These are phyloP conservation scores for Drosophila oshimai DNA, from an alignment of 1,140 invertebrate genomes.

Conservation along the genomic window DNA sequence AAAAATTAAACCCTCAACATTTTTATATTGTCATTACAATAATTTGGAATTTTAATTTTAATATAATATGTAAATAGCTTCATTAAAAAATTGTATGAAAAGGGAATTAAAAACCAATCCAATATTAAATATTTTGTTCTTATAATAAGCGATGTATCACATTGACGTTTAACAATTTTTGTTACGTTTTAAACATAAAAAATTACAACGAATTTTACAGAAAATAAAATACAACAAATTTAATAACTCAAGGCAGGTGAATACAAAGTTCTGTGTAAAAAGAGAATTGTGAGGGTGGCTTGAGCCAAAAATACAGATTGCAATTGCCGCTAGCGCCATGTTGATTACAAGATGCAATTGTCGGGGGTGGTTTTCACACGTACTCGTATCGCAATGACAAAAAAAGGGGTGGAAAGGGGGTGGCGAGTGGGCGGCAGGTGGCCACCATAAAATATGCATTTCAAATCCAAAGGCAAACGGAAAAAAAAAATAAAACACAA, in stretches of 20 bases:
- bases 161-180: too few species aligned
- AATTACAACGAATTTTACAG: too few species aligned
- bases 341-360: conserved; percentile 58
- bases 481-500: conserved; percentile 37
- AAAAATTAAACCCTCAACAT: too few species aligned
- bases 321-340: conserved; percentile 26
- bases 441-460: conserved; percentile 64
- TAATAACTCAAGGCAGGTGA: not conserved
- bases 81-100: too few species aligned
- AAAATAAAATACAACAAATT: too few species aligned
- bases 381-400: not conserved
- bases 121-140: too few species aligned
- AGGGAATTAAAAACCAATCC: too few species aligned
- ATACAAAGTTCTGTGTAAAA: not conserved
- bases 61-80: too few species aligned
- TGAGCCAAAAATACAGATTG: conserved; percentile 30
- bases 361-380: conserved; percentile 31
- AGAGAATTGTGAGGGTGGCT: conserved; percentile 13
- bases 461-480: conserved; percentile 49
- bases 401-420: conserved; percentile 4
- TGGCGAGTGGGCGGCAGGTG: conserved; percentile 45
- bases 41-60: too few species aligned
- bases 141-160: too few species aligned
- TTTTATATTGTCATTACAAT: too few species aligned
- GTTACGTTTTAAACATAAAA: too few species aligned